Evolutionary conservation across 2,888 invertebrate species (phyloP), one percentile per base, ranked within the genome.

Genomic region (Tenthredo livida): DNA sequence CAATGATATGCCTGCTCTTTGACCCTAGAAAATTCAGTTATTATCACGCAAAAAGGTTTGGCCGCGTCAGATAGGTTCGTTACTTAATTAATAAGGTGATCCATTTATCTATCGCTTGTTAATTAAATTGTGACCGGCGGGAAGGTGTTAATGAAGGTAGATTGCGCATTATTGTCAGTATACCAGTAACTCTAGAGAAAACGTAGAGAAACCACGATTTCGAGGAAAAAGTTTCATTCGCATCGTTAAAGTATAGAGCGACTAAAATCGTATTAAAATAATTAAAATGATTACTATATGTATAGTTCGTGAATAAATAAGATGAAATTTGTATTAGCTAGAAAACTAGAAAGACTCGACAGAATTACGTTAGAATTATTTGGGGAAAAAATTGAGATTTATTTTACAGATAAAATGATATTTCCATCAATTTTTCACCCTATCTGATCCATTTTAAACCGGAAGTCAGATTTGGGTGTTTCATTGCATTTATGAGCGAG

Each of bases 91-190:
- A 80, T 61, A 61, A 80, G 61, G 33, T 61, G 58, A 58, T 80
- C 80, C 80, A 58, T 80, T 80, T 80, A 61, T 80, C 80, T 80
- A 80, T 80, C 80, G 80, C 17, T 80, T 80, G 80, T 80, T 80
- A 80, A 80, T 80, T 80, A 80, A 80, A 80, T 80, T 80, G 15
- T 80, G 80, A 80, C 61, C 12, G 33, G 21, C 37, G 40, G 58
- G 25, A 61, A 37, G 61, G 58, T 61, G 61, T 61, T 80, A 58
- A 80, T 29, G 80, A 80, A 80, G 80, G 80, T 50, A 40, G 43
- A 73, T 73, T 43, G 40, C 72, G 25, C 43, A 73, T 73, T 40
- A 73, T 40, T 73, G 21, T 40, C 43, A 10, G 25, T 40, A 43
- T 73, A 40, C n/a, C 4, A 12, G 21, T 12, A 17, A 29, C 25